A percentile compares a stretch with the other conserved stretches of the same genome.
phyloP scores from a whole-genome alignment of 1,140 invertebrate species.

The Atta texana region DNA sequence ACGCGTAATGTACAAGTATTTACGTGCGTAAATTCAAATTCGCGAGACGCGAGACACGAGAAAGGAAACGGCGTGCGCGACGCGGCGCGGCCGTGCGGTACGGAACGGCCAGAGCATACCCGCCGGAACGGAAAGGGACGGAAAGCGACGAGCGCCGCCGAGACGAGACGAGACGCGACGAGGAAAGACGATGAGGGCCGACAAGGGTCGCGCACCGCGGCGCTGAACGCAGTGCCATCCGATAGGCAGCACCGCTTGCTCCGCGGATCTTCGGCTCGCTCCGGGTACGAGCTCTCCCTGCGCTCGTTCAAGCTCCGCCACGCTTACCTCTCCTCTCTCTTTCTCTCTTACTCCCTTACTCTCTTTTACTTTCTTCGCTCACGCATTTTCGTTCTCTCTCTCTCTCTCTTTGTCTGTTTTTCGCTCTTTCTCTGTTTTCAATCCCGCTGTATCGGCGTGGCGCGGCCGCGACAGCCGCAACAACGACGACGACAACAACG shows the following conservation, averaged over 20 bases:
- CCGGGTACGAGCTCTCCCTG: constrained; percentile 62
- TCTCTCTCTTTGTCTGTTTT: background rate
- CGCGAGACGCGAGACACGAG: background rate
- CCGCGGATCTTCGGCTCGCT: constrained; percentile 74
- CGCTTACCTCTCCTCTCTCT: constrained; percentile 57
- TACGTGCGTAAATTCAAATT: background rate
- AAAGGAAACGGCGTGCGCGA: background rate
- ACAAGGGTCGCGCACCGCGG: constrained; percentile 78
- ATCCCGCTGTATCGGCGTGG: constrained; percentile 44
- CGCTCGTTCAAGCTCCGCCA: constrained; percentile 70
- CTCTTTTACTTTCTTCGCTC: background rate
- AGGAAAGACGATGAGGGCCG: constrained; percentile 78
- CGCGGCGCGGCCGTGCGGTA: constrained; percentile 17
- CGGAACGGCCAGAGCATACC: constrained; percentile 2
- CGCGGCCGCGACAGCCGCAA: constrained; percentile 47
- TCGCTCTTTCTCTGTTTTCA: constrained; percentile 13
- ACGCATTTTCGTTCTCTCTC: background rate
- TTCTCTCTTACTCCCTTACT: constrained; percentile 32
- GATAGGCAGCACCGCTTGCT: constrained; percentile 81
- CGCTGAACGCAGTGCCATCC: constrained; percentile 82
- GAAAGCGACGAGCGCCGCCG: constrained; percentile 74
- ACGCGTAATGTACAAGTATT: background rate
- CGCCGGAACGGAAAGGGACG: constrained; percentile 67
- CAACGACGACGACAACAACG: constrained; percentile 23
- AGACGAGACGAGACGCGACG: constrained; percentile 73